Conservation (phyloP, 1,140 invertebrate species). For the Pseudoatta argentina region DNA sequence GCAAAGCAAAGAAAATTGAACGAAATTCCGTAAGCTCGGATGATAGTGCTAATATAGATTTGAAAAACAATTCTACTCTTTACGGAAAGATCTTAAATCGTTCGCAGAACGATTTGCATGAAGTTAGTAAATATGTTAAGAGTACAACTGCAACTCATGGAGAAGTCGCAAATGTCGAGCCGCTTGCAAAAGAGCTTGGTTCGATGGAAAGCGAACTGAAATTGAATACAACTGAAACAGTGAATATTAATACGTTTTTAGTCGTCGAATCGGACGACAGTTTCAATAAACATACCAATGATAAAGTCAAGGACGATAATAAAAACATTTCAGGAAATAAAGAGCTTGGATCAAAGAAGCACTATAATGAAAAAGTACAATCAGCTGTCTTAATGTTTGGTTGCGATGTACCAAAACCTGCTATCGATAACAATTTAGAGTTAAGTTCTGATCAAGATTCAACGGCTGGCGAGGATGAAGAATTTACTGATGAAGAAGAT, state of each 20-base stretch:
- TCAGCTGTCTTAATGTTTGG: constrained; percentile 87
- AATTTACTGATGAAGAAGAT: constrained; percentile 89
- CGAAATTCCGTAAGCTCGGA: constrained; percentile 76
- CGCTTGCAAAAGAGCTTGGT: background rate
- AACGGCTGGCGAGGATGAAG: constrained; percentile 91
- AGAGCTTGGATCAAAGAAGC: constrained; percentile 69
- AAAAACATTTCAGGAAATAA: constrained; percentile 67
- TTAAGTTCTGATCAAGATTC: constrained; percentile 92
- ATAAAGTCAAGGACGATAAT: constrained; percentile 46
- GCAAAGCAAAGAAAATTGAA: constrained; percentile 72
- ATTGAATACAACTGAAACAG: background rate
- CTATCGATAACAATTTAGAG: constrained; percentile 87
- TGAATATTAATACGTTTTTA: constrained; percentile 28
- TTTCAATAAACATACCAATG: constrained; percentile 26
- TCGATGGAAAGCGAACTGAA: constrained; percentile 52
- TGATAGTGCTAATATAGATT: constrained; percentile 74
- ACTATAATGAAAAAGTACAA: constrained; percentile 70
- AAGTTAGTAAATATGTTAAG: constrained; percentile 53
- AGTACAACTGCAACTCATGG: background rate
- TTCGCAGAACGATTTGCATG: constrained; percentile 60
- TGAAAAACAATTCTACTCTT: constrained; percentile 78
- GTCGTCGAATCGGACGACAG: constrained; percentile 52
- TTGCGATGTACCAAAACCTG: constrained; percentile 86
- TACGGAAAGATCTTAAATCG: constrained; percentile 76
- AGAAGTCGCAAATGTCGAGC: background rate